Conservation (phyloP, 2,113 vertebrate species). For the Colaptes auratus region DNA sequence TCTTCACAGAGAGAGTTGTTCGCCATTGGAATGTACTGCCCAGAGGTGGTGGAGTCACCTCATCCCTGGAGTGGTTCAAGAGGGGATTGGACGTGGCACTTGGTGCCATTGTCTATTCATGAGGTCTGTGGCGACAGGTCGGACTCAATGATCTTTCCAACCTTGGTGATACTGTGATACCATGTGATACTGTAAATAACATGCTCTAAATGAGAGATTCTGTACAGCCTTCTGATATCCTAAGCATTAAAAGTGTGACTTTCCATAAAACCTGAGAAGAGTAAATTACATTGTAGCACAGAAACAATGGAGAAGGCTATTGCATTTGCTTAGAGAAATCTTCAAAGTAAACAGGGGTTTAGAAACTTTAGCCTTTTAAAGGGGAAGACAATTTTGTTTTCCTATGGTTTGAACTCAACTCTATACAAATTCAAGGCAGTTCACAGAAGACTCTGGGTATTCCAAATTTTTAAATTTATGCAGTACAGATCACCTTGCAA, state of each 20-base stretch:
- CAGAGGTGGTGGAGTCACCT: too few relatives aligned
- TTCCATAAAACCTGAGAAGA: neutral
- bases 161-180: too few relatives aligned
- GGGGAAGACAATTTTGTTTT: neutral
- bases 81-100: too few relatives aligned
- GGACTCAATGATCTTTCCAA: too few relatives aligned
- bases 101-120: too few relatives aligned
- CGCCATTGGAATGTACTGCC: too few relatives aligned
- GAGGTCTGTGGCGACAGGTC: too few relatives aligned
- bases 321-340: neutral
- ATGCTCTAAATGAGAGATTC: neutral
- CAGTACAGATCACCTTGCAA: neutral
- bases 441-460: neutral
- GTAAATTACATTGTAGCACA: neutral
- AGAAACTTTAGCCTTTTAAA: neutral
- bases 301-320: neutral
- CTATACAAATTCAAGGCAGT: neutral
- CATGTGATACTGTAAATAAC: too few relatives aligned
- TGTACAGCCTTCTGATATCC: neutral
- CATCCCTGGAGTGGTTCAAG: too few relatives aligned
- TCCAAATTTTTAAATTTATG: neutral
- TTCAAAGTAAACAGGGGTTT: neutral
- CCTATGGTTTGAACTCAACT: neutral
- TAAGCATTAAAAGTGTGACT: neutral
- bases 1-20: too few relatives aligned